These are phyloP conservation scores for Caenorhabditis panamensis DNA, from an alignment of 2,888 invertebrate species.

Conservation along the genomic window DNA sequence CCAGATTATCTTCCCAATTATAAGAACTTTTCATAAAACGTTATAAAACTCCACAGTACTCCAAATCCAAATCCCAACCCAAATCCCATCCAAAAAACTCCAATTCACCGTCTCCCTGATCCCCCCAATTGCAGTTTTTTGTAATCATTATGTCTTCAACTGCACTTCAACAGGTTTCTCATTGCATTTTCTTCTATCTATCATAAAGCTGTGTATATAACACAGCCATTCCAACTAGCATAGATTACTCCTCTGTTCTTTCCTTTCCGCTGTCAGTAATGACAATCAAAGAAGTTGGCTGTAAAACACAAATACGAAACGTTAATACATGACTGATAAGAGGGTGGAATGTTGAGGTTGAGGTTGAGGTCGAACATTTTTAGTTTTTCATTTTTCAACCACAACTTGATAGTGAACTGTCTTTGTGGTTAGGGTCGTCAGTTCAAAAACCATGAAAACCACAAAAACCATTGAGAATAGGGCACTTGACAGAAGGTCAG, in stretches of 20 bases:
- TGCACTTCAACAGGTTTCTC: constrained; percentile 29
- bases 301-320: too few relatives aligned
- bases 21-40: too few relatives aligned
- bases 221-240: constrained; percentile 3
- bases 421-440: too few relatives aligned
- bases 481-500: constrained; percentile 50
- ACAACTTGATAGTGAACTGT: too few relatives aligned
- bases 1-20: too few relatives aligned
- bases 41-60: too few relatives aligned
- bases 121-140: not conserved
- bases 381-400: not conserved
- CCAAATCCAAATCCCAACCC: too few relatives aligned
- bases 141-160: not conserved
- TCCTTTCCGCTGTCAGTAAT: not conserved
- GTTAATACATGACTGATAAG: too few relatives aligned
- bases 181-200: not conserved
- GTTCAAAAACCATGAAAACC: too few relatives aligned
- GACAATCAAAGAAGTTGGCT: too few relatives aligned
- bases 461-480: constrained; percentile 35
- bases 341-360: too few relatives aligned
- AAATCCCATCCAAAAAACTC: not conserved
- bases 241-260: constrained; percentile 2
- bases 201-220: constrained; percentile 22
- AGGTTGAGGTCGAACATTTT: too few relatives aligned
- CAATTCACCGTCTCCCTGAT: not conserved